Evolutionary conservation across 2,797 vertebrate species (phyloP).

Genomic region (Chelonia mydas): DNA sequence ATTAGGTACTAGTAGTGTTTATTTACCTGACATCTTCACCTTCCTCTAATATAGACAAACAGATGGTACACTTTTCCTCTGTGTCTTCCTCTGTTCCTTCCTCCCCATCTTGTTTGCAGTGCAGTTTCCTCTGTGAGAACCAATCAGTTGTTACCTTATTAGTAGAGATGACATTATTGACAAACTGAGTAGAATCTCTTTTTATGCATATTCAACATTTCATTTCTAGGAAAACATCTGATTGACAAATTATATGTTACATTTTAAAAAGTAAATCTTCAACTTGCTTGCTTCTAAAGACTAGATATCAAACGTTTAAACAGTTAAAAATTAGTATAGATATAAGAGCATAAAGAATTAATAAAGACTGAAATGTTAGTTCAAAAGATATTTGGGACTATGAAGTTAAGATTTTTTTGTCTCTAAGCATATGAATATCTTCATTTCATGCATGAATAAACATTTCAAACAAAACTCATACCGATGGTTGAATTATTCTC

Average conservation of each 20-base stretch:
- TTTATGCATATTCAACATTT: constrained; percentile 69
- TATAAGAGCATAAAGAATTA: background rate
- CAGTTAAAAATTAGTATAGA: background rate
- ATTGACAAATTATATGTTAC: background rate
- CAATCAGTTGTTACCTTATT: constrained; percentile 91
- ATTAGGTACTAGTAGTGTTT: background rate
- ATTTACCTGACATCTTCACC: constrained; percentile 95
- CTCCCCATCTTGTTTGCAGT: constrained; percentile 95
- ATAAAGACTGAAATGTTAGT: background rate
- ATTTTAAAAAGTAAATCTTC: background rate
- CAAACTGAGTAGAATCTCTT: constrained; percentile 83
- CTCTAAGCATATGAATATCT: background rate
- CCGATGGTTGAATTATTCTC: background rate
- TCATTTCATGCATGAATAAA: background rate
- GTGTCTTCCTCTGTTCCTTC: constrained; percentile 98
- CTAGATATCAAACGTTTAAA: background rate
- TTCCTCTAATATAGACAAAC: constrained; percentile 98
- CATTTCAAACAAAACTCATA: background rate
- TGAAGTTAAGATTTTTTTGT: background rate
- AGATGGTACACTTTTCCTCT: constrained; percentile 99
- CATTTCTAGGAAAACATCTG: constrained; percentile 45
- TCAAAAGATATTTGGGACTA: background rate
- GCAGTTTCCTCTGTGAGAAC: constrained; percentile 99
- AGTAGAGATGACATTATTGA: constrained; percentile 90
- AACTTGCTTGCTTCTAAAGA: background rate